A percentile compares a stretch with the other conserved stretches of the same genome.
Evolutionary conservation across 2,797 vertebrate species (phyloP).

Genomic region (Periophthalmus magnuspinnatus): DNA sequence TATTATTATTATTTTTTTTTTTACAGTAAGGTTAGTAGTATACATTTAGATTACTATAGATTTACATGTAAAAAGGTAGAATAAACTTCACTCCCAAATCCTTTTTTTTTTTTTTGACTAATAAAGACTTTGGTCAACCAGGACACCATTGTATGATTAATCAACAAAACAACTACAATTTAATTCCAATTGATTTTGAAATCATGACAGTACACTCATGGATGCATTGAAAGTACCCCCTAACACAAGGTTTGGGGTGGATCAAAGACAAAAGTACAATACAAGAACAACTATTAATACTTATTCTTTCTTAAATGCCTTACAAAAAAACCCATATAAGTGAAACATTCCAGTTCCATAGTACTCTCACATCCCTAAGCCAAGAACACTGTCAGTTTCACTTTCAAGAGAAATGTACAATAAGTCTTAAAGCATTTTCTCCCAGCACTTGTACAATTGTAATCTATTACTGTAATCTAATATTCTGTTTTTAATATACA

Average conservation of each 20-base stretch:
- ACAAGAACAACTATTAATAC: background rate
- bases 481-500: background rate
- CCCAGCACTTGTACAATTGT: slow-evolving; percentile 10
- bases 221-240: background rate
- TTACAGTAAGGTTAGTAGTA: too few species aligned
- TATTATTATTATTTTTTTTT: too few species aligned
- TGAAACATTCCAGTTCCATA: slow-evolving; percentile 50
- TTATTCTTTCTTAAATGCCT: background rate
- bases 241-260: background rate
- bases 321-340: slow-evolving; percentile 45
- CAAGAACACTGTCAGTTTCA: slow-evolving; percentile 61
- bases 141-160: too few species aligned
- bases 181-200: too few species aligned
- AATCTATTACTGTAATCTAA: too few species aligned
- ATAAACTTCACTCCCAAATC: too few species aligned
- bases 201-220: background rate
- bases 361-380: slow-evolving; percentile 71
- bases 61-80: too few species aligned
- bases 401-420: slow-evolving; percentile 52
- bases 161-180: too few species aligned
- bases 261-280: background rate
- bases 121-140: too few species aligned
- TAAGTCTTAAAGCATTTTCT: slow-evolving; percentile 40
- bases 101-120: too few species aligned
- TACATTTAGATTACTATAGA: too few species aligned